Evolutionary conservation across 2,113 vertebrate genomes (phyloP).

Genomic region (Theristicus caerulescens): DNA sequence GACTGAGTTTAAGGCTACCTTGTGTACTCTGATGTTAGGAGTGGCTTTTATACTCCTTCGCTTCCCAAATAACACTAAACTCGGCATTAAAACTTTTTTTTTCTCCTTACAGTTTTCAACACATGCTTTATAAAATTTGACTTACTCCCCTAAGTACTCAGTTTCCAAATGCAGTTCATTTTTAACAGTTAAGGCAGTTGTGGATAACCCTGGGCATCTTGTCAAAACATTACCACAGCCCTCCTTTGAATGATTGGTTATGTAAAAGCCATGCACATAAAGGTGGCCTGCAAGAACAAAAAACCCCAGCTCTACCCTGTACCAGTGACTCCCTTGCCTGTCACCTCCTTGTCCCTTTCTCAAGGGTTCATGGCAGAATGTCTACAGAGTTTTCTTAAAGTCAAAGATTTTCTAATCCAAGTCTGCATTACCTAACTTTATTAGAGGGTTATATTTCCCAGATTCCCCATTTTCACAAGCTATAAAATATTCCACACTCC

Average conservation of each 20-base stretch:
- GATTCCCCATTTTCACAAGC: background rate
- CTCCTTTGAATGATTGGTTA: constrained; percentile 4
- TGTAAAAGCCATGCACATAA: constrained; percentile 20
- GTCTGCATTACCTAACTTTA: background rate
- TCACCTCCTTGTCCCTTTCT: background rate
- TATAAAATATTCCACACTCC: background rate
- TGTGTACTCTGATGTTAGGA: constrained; percentile 32
- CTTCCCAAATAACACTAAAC: constrained; percentile 22
- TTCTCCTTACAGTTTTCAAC: background rate
- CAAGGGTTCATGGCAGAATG: background rate
- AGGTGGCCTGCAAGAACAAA: background rate
- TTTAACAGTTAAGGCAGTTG: background rate
- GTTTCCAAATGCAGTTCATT: constrained; percentile 32
- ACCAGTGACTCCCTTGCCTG: background rate
- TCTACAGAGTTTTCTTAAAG: background rate
- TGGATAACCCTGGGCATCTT: background rate
- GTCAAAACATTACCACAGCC: constrained; percentile 24
- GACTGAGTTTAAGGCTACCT: constrained; percentile 43
- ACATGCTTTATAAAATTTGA: constrained; percentile 13
- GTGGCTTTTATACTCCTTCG: constrained; percentile 47
- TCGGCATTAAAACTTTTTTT: background rate
- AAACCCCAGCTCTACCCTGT: background rate
- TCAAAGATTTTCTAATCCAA: background rate
- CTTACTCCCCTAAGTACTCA: background rate
- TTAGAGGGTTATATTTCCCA: background rate